Evolutionary conservation across 2,797 vertebrate genomes (phyloP), one percentile per base, ranked within the genome.

Genomic region (Peromyscus eremicus): DNA sequence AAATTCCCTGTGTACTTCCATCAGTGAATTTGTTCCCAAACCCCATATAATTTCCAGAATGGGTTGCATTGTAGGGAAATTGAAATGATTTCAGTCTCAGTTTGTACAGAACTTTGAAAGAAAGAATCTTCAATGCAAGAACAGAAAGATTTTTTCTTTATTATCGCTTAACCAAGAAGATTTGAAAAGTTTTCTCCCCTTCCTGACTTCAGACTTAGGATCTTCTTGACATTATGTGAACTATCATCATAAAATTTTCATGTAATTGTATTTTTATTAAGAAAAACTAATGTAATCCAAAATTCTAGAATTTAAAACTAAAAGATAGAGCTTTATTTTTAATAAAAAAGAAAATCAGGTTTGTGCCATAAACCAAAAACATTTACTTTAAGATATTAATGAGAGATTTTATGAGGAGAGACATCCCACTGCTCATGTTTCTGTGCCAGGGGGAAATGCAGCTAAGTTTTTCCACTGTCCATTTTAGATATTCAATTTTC

Each of bases 401-500:
- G 98, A 98, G 94, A 98, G 49, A 97, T 98, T 99, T 99, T 99
- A 99, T 98, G 98, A 98, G 97, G 98, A 98, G 99, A 98, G 99
- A 99, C 99, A 99, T 98, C 98, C 98, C 98, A 98, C 98, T 99
- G 98, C 98, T 99, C 99, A 99, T 99, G 98, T 99, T 99, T 99
- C 98, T 98, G 99, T 98, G 98, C 98, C 98, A 98, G 70, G 16
- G 98, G 98, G 98, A 99, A 98, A 99, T 98, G 99, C 98, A 98
- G 98, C 87, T 98, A 97, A 99, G 97, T 98, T 99, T 98, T 98
- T 99, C 98, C 99, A 98, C 97, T 98, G 98, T 99, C 99, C 98
- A 98, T 98, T 99, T 99, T 98, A 99, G 98, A 99, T 98, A 99
- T 99, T 99, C 98, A 99, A 99, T 99, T 99, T 99, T 98, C 98